A percentile compares a stretch with the other conserved stretches of the same genome.
phyloP scores from a whole-genome alignment of 2,888 invertebrate species.

The Dioctria rufipes region DNA sequence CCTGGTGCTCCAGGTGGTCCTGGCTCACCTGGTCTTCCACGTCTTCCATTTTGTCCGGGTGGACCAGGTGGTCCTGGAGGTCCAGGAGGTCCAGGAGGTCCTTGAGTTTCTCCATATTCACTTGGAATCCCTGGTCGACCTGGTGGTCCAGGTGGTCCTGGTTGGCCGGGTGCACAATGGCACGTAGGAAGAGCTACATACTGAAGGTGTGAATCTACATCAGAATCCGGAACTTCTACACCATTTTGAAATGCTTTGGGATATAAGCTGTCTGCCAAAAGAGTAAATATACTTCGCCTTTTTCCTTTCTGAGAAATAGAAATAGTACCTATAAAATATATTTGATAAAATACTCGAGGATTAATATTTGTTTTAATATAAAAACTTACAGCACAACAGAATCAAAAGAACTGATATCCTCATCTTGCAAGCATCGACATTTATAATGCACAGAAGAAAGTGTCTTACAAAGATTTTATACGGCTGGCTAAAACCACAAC shows the following conservation, averaged over 20 bases:
- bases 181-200: slow-evolving; percentile 18
- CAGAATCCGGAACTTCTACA: not conserved
- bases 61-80: slow-evolving; percentile 31
- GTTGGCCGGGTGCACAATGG: slow-evolving; percentile 28
- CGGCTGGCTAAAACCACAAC: no score
- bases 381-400: slow-evolving; percentile 14
- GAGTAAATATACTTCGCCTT: not conserved
- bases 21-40: not conserved
- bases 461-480: no score
- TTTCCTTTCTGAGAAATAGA: not conserved
- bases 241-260: not conserved
- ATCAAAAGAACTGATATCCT: not conserved
- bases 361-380: not conserved
- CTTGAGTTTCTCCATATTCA: not conserved
- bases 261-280: not conserved
- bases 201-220: not conserved
- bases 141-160: slow-evolving; percentile 21
- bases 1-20: slow-evolving; percentile 24
- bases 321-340: slow-evolving; percentile 8
- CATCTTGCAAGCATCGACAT: slow-evolving; percentile 20
- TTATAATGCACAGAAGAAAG: not conserved
- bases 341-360: not conserved
- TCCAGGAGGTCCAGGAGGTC: slow-evolving; percentile 13
- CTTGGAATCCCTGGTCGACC: not conserved
- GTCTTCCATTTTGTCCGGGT: not conserved